A percentile compares a stretch with the other conserved stretches of the same genome.
These are phyloP conservation scores for Synanthedon vespiformis DNA, from an alignment of 2,888 invertebrate genomes.

Conservation along the genomic window DNA sequence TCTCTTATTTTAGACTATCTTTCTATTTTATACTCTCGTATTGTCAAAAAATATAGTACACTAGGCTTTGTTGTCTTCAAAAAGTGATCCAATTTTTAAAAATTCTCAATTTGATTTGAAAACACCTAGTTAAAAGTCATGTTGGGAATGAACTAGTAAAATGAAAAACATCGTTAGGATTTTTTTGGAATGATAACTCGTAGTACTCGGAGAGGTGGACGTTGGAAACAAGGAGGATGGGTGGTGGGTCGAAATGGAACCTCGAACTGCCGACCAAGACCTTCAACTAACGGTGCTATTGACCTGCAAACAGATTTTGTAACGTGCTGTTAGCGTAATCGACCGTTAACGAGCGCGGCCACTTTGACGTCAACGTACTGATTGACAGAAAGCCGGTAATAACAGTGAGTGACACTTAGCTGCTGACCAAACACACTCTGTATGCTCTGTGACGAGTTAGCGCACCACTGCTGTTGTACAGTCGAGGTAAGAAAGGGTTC, in stretches of 20 bases:
- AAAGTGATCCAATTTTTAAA: too few species aligned
- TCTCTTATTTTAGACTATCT: too few species aligned
- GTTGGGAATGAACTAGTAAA: too few species aligned
- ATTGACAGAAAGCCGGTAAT: slow-evolving; percentile 1
- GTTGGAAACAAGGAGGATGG: slow-evolving; percentile 15
- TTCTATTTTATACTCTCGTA: too few species aligned
- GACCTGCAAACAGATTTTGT: slow-evolving; percentile 36
- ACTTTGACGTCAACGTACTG: slow-evolving; percentile 11
- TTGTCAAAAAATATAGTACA: too few species aligned
- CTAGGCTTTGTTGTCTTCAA: too few species aligned
- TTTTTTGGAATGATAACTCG: neutral
- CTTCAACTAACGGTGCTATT: slow-evolving; percentile 48
- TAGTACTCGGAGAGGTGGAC: slow-evolving; percentile 11
- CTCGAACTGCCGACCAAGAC: slow-evolving; percentile 29
- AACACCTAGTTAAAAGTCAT: too few species aligned
- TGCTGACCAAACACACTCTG: neutral
- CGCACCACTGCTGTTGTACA: too few species aligned
- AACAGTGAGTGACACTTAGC: slow-evolving; percentile 9
- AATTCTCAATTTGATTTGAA: too few species aligned
- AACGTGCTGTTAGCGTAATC: slow-evolving; percentile 22
- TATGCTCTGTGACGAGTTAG: slow-evolving; percentile 3
- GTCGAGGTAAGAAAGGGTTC: too few species aligned
- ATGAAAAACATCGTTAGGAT: too few species aligned
- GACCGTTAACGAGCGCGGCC: slow-evolving; percentile 16
- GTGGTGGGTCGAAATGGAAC: slow-evolving; percentile 14